Conservation (phyloP, 2,797 vertebrate genomes). For the Mormyrus proboscirostris region DNA sequence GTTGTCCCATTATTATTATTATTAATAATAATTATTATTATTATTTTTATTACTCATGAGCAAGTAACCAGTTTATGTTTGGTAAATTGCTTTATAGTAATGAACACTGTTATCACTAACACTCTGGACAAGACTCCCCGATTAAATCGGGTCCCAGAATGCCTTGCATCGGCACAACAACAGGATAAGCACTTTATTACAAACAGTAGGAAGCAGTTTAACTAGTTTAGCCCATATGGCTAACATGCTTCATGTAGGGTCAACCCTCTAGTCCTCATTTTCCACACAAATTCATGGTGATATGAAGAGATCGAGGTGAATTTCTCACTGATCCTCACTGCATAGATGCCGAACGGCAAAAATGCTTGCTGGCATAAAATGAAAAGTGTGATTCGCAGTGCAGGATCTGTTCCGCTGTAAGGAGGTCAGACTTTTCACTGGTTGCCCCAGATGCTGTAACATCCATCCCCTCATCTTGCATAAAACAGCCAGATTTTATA, state of each 20-base stretch:
- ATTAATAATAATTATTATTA: not conserved
- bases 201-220: not conserved
- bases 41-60: not conserved
- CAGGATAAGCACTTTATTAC: not conserved
- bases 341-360: not conserved
- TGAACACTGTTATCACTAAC: not conserved
- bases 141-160: not conserved
- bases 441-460: not conserved
- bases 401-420: not conserved
- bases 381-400: not conserved
- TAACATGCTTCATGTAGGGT: not conserved
- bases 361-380: not conserved
- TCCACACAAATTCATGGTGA: not conserved
- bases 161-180: not conserved
- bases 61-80: not conserved
- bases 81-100: not conserved
- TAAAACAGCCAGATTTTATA: not conserved
- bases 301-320: not conserved
- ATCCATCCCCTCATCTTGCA: not conserved
- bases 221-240: not conserved
- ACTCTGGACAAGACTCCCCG: not conserved
- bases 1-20: not conserved
- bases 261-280: not conserved
- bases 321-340: not conserved
- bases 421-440: not conserved